Evolutionary conservation across 2,797 vertebrate species (phyloP), one percentile per base, ranked within the genome.

Genomic region (Podarcis lilfordi): DNA sequence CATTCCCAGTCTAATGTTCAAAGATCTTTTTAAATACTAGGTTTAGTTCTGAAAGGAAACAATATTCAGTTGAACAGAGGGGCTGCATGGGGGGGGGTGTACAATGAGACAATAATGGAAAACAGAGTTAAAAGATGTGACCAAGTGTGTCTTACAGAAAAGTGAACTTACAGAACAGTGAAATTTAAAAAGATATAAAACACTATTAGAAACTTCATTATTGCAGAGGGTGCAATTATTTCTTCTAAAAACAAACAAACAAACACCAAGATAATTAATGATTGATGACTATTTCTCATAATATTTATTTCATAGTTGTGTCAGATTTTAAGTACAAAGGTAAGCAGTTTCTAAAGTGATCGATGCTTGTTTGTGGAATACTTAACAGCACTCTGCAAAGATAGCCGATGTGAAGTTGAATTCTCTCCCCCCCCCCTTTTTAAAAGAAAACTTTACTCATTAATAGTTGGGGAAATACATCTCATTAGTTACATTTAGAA

Each of bases 341-440:
- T 79, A 84, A 84, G 68, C 66, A 84, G 10, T 71, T 78, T 84
- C 81, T 84, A 84, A 88, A 88, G 74, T 25, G 17, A 77, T 19
- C 72, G 23, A 23, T 77, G 75, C 29, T 86, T 50, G 64, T 50
- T 86, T 50, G 64, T 50, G 72, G 32, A 43, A 21, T 71, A 43
- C 17, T 84, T 76, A 86, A 79, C 11, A 84, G 40, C 45, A 71
- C n/a, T 80, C 32, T 59, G 17, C 7, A 32, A 78, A 78, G 76
- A 79, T 61, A 35, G n/a, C 71, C 23, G 35, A n/a, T 80, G 6
- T 29, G 23, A 86, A 80, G 76, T 29, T 55, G 61, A 40, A 15
- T 69, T 32, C 5, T 8, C 45, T n/a, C 3, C 50, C 50, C 61
- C 5, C 61, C 50, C 13, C 3, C 43, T 32, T 13, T 61, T 35